Evolutionary conservation across 35 echinoderm and acorn worm species (phyloP).

Genomic region (Chiridota heheva): DNA sequence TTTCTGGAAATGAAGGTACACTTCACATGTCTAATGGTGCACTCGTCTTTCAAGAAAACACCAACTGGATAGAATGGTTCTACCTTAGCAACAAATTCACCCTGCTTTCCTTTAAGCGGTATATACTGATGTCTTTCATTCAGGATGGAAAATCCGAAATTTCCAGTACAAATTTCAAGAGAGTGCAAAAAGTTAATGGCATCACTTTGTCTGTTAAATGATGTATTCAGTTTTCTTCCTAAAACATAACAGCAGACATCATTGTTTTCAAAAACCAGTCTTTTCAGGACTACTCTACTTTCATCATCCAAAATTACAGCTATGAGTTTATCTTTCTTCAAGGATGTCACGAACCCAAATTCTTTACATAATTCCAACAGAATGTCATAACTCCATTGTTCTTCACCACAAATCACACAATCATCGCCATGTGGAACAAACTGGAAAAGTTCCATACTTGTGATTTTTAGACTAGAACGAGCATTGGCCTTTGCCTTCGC

Average conservation of each 20-base stretch:
- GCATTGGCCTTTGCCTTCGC: slow-evolving; percentile 14
- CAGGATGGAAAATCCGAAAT: not conserved
- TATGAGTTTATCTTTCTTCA: not conserved
- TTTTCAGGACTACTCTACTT: not conserved
- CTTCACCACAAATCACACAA: slow-evolving; percentile 10
- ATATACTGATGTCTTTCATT: not conserved
- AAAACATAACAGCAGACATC: slow-evolving; percentile 12
- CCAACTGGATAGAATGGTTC: not conserved
- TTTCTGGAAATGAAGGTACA: slow-evolving; percentile 4
- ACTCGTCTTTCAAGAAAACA: not conserved
- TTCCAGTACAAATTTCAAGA: too few relatives aligned
- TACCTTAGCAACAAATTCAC: not conserved
- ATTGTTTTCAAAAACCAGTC: not conserved
- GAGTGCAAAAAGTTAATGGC: too few relatives aligned
- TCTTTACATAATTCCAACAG: not conserved
- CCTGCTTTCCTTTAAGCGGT: not conserved
- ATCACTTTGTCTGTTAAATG: too few relatives aligned
- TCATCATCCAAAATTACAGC: not conserved
- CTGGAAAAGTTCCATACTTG: not conserved
- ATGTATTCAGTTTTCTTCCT: too few relatives aligned
- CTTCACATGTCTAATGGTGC: slow-evolving; percentile 28
- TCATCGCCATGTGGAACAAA: not conserved
- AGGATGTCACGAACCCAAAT: not conserved
- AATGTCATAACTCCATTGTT: not conserved
- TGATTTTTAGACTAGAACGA: too few relatives aligned